phyloP scores from a whole-genome alignment of 2,888 invertebrate genomes.

The Baronia brevicornis region DNA sequence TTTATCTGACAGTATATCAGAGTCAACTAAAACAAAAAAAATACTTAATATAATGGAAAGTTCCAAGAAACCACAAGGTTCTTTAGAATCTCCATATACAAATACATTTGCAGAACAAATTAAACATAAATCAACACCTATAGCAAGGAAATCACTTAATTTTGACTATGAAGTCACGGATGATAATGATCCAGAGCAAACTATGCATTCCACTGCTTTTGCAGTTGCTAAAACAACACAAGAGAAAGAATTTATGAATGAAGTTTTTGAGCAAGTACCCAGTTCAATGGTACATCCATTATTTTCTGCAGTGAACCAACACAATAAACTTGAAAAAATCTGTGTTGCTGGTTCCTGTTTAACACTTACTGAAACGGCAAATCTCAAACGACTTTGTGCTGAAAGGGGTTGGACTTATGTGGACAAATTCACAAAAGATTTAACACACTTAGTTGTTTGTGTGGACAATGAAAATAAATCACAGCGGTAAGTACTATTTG shows the following conservation, averaged over 20 bases:
- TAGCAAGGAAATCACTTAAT: constrained; percentile 55
- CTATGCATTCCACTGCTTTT: constrained; percentile 40
- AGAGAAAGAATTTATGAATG: constrained; percentile 53
- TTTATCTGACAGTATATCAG: constrained; percentile 34
- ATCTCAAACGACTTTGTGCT: constrained; percentile 41
- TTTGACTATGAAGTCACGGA: constrained; percentile 35
- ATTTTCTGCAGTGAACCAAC: constrained; percentile 20
- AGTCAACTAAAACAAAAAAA: constrained; percentile 29
- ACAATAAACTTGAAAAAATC: constrained; percentile 23
- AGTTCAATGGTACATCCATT: constrained; percentile 27
- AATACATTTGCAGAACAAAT: constrained; percentile 54
- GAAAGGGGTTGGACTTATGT: constrained; percentile 42
- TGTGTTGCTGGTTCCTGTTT: constrained; percentile 56
- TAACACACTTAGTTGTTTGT: constrained; percentile 62
- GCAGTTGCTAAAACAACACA: constrained; percentile 46
- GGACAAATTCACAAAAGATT: constrained; percentile 44
- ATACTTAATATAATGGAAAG: constrained; percentile 34
- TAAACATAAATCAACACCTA: constrained; percentile 57
- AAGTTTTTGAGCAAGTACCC: constrained; percentile 50
- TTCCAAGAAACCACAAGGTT: constrained; percentile 21
- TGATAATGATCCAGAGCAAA: constrained; percentile 40
- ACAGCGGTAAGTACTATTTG: constrained; percentile 40
- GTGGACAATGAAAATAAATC: constrained; percentile 58
- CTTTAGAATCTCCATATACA: constrained; percentile 48
- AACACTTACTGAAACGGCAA: constrained; percentile 30